Percentiles rank a stretch among this genome's conserved stretches.
phyloP scores from a whole-genome alignment of 2,113 vertebrate genomes.

The Albula goreensis region DNA sequence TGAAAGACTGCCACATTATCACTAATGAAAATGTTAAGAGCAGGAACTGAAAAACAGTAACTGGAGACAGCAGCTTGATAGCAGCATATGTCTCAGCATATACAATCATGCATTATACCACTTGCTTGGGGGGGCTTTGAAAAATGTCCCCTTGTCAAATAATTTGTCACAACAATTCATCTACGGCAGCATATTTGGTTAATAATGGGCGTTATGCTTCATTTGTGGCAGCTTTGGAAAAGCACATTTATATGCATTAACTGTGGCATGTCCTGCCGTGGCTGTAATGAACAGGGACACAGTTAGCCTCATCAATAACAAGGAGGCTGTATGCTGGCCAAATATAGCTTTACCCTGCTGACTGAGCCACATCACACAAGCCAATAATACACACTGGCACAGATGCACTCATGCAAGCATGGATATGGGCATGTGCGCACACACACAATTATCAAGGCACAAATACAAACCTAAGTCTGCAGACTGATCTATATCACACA shows the following conservation, averaged over 20 bases:
- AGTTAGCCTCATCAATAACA: not conserved
- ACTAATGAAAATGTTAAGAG: not conserved
- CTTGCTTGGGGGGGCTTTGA: not conserved
- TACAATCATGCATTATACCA: not conserved
- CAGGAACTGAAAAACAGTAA: not conserved
- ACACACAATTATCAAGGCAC: not conserved
- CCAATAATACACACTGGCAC: not conserved
- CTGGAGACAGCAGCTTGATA: not conserved
- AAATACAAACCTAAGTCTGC: too few relatives aligned
- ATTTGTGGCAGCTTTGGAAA: not conserved
- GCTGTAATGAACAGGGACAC: not conserved
- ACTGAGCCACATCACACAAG: not conserved
- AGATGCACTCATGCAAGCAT: not conserved
- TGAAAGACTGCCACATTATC: not conserved
- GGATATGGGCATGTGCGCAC: not conserved
- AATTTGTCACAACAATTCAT: not conserved
- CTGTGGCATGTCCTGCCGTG: not conserved
- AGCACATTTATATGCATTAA: slow-evolving; percentile 5
- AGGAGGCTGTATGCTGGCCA: not conserved
- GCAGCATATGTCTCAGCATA: not conserved
- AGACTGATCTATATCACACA: too few relatives aligned
- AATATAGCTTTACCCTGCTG: not conserved
- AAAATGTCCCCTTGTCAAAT: not conserved
- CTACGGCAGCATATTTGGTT: not conserved
- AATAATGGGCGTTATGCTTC: not conserved